Evolutionary conservation across 2,113 vertebrate species (phyloP).

Genomic region (Syngnathus typhle): DNA sequence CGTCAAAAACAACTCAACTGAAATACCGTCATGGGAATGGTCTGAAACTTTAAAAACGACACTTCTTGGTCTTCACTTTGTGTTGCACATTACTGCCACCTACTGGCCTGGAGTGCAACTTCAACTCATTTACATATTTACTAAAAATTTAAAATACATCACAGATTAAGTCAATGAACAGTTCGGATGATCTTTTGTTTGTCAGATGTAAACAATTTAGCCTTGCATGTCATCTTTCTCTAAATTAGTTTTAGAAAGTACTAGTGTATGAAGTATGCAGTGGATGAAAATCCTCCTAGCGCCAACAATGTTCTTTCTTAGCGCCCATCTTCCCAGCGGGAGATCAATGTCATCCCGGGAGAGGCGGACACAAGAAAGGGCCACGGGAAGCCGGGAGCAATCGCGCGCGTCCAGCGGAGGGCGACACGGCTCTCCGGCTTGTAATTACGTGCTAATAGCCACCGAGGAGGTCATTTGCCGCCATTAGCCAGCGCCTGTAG

Average conservation of each 20-base stretch:
- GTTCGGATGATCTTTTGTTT: not conserved
- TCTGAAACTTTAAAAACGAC: no score
- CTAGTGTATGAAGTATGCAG: not conserved
- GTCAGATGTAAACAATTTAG: not conserved
- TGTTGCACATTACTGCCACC: not conserved
- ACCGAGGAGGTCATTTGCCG: conserved; percentile 80
- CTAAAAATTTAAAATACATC: no score
- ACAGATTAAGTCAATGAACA: no score
- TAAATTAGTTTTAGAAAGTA: no score
- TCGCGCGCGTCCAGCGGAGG: conserved; percentile 73
- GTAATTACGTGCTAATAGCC: conserved; percentile 82
- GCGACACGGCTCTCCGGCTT: conserved; percentile 78
- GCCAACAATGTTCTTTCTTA: conserved; percentile 15
- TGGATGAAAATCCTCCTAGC: not conserved
- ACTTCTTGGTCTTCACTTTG: not conserved
- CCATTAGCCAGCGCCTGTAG: conserved; percentile 80
- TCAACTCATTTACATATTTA: not conserved
- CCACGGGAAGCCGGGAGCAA: conserved; percentile 52
- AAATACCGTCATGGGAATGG: no score
- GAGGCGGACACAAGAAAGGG: conserved; percentile 16
- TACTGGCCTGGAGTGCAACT: not conserved
- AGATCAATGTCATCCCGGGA: conserved; percentile 46
- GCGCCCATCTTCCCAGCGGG: conserved; percentile 38
- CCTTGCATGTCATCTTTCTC: no score
- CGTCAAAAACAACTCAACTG: no score